Conservation (phyloP, 1,140 invertebrate species). For the Anthonomus grandis region DNA sequence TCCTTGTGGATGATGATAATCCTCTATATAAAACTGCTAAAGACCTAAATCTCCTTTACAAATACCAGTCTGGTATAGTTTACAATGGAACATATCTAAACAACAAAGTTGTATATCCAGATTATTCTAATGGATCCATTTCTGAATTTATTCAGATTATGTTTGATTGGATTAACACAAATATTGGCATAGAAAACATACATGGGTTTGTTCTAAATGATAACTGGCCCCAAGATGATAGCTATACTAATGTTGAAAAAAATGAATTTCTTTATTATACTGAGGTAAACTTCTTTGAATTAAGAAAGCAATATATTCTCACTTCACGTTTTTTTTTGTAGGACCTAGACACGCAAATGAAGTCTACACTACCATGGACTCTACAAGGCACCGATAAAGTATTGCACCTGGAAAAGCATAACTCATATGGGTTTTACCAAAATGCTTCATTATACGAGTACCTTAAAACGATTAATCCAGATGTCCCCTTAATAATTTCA, state of each 20-base stretch:
- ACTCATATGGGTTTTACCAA: slow-evolving; percentile 34
- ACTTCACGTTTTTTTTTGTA: not conserved
- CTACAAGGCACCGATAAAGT: slow-evolving; percentile 10
- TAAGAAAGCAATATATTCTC: not conserved
- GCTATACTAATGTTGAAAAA: slow-evolving; percentile 27
- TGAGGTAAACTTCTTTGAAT: slow-evolving; percentile 29
- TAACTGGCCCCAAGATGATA: slow-evolving; percentile 45
- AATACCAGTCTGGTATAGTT: slow-evolving; percentile 12
- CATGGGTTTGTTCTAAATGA: slow-evolving; percentile 40
- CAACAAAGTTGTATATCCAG: slow-evolving; percentile 38
- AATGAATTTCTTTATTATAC: slow-evolving; percentile 36
- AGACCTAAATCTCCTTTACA: slow-evolving; percentile 20
- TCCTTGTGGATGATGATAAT: slow-evolving; percentile 6
- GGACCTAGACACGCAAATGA: slow-evolving; percentile 16
- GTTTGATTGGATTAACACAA: slow-evolving; percentile 24
- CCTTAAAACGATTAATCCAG: slow-evolving; percentile 1
- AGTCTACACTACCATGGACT: slow-evolving; percentile 40
- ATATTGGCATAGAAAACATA: slow-evolving; percentile 10
- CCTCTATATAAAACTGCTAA: slow-evolving; percentile 13
- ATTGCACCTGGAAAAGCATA: slow-evolving; percentile 35
- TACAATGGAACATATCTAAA: slow-evolving; percentile 33
- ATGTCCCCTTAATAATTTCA: slow-evolving; percentile 23
- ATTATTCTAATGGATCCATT: slow-evolving; percentile 33
- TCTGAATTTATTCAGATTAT: slow-evolving; percentile 26
- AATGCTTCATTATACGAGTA: slow-evolving; percentile 10